These are phyloP conservation scores for Aphidius ervi DNA, from an alignment of 1,140 invertebrate species.

Conservation along the genomic window DNA sequence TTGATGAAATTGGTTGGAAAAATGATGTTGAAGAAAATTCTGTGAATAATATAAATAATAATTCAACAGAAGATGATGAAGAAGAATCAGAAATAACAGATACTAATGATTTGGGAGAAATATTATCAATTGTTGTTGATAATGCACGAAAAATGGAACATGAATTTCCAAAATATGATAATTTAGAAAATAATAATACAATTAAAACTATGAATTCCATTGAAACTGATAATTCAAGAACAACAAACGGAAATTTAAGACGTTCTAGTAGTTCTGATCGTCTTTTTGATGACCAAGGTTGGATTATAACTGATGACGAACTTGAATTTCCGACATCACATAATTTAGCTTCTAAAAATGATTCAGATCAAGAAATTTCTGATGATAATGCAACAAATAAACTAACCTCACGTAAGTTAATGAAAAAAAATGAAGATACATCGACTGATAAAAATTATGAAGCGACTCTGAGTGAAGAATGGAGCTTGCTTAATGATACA, in stretches of 20 bases:
- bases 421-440: not conserved
- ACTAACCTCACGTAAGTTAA: not conserved
- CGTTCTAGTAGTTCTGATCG: constrained; percentile 31
- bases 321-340: constrained; percentile 8
- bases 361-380: not conserved
- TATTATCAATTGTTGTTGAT: constrained; percentile 5
- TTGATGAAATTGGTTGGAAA: constrained; percentile 4
- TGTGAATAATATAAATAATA: not conserved
- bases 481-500: not conserved
- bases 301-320: constrained; percentile 40
- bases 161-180: not conserved
- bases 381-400: constrained; percentile 5
- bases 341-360: not conserved
- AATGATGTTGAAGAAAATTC: not conserved
- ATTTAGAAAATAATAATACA: constrained; percentile 2
- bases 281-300: constrained; percentile 49
- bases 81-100: constrained; percentile 1
- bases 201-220: not conserved
- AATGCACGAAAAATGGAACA: constrained; percentile 12
- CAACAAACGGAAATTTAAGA: constrained; percentile 3
- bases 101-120: constrained; percentile 7
- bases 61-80: constrained; percentile 19
- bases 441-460: not conserved
- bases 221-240: constrained; percentile 5
- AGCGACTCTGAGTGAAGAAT: not conserved